Percentiles rank a stretch among this genome's conserved stretches.
Evolutionary conservation across 2,113 vertebrate species (phyloP).

Genomic region (Cyanoderma ruficeps): DNA sequence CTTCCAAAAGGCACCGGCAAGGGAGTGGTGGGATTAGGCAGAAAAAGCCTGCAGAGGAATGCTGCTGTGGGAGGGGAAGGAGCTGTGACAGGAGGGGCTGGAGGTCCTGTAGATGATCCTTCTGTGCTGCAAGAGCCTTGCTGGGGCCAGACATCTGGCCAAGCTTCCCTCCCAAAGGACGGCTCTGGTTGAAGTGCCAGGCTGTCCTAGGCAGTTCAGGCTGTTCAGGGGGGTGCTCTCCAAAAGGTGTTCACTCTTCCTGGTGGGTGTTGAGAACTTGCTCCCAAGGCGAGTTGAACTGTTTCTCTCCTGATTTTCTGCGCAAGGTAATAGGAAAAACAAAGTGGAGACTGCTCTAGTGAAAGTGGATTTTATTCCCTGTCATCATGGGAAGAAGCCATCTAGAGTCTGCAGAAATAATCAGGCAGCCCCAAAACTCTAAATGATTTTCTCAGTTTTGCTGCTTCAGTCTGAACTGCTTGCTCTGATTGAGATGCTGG

Average conservation of each 20-base stretch:
- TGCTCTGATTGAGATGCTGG: rapidly evolving
- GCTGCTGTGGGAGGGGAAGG: neutral
- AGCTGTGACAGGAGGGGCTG: neutral
- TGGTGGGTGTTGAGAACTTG: neutral
- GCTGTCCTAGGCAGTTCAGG: neutral
- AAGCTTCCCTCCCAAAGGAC: neutral
- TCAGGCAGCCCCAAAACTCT: neutral
- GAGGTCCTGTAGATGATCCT: neutral
- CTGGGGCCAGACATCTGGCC: rapidly evolving
- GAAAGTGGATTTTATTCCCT: neutral
- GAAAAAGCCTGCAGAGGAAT: neutral
- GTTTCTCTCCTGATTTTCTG: neutral
- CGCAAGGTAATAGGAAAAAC: neutral
- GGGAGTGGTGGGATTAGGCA: conserved; percentile 33
- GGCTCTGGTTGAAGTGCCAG: neutral
- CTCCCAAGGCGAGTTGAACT: neutral
- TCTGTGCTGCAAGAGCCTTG: neutral
- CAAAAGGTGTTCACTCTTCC: neutral
- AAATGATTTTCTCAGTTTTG: neutral
- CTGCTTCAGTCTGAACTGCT: neutral
- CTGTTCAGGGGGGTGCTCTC: neutral
- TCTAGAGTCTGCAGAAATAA: neutral
- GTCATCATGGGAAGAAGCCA: neutral
- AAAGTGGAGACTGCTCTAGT: neutral
- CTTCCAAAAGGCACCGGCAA: neutral